Conservation (phyloP, 2,113 vertebrate species). For the Mesoclemmys tuberculata region DNA sequence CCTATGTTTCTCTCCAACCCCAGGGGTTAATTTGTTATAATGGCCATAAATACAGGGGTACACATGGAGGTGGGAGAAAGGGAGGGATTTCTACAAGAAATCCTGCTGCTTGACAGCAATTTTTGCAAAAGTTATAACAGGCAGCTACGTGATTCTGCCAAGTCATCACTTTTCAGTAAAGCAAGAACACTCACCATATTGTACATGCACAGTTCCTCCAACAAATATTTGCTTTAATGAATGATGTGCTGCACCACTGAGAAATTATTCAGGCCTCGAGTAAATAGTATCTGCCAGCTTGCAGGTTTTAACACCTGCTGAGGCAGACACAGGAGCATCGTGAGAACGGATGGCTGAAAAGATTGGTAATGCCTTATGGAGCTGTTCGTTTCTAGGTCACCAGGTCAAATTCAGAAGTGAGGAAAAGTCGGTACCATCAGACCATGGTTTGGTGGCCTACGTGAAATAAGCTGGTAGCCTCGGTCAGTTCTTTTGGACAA, state of each 20-base stretch:
- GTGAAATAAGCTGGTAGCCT: not conserved
- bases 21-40: not conserved
- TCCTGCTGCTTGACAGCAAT: not conserved
- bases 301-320: not conserved
- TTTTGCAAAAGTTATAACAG: not conserved
- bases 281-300: not conserved
- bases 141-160: not conserved
- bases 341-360: not conserved
- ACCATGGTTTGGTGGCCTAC: not conserved
- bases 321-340: not conserved
- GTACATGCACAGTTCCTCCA: not conserved
- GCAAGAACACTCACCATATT: not conserved
- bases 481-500: not conserved
- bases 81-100: not conserved
- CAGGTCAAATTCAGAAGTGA: not conserved
- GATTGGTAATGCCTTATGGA: not conserved
- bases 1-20: not conserved
- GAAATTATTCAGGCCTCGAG: not conserved
- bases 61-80: not conserved
- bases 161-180: rapidly evolving
- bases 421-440: not conserved
- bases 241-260: not conserved
- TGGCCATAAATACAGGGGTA: rapidly evolving
- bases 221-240: not conserved
- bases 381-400: not conserved